Evolutionary conservation across 2,797 vertebrate genomes (phyloP).

Genomic region (Arrhamphus sclerolepis): DNA sequence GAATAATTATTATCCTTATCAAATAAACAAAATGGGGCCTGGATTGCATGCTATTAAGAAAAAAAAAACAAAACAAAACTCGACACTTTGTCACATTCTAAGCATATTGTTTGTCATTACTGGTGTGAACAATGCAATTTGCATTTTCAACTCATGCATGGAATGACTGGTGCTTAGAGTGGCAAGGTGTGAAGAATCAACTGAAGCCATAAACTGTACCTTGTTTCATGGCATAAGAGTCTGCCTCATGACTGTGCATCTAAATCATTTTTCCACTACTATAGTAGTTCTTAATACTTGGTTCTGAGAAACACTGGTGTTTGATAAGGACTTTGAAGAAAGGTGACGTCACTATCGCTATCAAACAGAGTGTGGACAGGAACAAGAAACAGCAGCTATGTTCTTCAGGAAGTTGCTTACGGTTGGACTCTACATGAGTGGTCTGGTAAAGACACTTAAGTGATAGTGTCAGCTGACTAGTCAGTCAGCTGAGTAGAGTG

Average conservation of each 20-base stretch:
- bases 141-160: constrained; percentile 75
- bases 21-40: constrained; percentile 54
- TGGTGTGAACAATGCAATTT: constrained; percentile 70
- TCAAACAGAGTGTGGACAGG: constrained; percentile 12
- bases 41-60: constrained; percentile 54
- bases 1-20: constrained; percentile 15
- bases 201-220: constrained; percentile 35
- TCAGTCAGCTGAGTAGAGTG: background rate
- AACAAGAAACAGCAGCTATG: constrained; percentile 31
- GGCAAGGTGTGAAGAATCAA: constrained; percentile 50
- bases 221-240: constrained; percentile 33
- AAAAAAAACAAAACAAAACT: constrained; percentile 2
- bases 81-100: constrained; percentile 56
- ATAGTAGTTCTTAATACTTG: background rate
- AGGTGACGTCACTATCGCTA: constrained; percentile 21
- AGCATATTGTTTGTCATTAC: constrained; percentile 62
- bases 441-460: constrained; percentile 32
- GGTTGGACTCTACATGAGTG: constrained; percentile 5
- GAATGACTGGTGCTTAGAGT: constrained; percentile 68
- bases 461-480: constrained; percentile 19
- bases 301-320: background rate
- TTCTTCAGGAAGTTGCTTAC: constrained; percentile 50
- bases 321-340: constrained; percentile 5
- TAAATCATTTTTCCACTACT: background rate
- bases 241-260: constrained; percentile 12